Evolutionary conservation across 2,888 invertebrate species (phyloP).

Genomic region (Cheilosia variabilis): DNA sequence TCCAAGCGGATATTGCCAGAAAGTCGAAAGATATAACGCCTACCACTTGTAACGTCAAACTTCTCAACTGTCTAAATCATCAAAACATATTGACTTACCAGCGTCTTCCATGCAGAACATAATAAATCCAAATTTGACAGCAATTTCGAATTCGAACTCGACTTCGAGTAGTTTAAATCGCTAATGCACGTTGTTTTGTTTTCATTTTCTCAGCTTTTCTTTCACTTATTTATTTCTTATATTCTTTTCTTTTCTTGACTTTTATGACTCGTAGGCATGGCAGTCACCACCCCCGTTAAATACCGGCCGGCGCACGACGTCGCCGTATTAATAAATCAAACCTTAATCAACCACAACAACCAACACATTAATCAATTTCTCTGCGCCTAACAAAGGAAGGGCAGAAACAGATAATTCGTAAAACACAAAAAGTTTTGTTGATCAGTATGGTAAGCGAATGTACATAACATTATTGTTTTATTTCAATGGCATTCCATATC

Average conservation of each 20-base stretch:
- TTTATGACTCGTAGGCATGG: neutral
- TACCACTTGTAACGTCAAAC: neutral
- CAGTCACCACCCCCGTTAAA: slow-evolving; percentile 25
- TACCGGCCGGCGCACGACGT: slow-evolving; percentile 23
- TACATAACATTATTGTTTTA: neutral
- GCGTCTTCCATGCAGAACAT: neutral
- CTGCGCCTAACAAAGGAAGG: slow-evolving; percentile 31
- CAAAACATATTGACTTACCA: neutral
- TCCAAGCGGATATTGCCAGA: no score
- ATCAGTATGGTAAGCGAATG: no score
- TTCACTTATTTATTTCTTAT: slow-evolving; percentile 1
- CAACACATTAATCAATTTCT: slow-evolving; percentile 52
- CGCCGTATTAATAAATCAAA: slow-evolving; percentile 45
- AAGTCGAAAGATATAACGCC: no score
- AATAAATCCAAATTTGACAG: neutral
- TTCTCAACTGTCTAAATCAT: neutral
- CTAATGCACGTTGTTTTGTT: slow-evolving; percentile 19
- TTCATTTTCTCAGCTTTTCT: slow-evolving; percentile 25
- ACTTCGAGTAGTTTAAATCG: neutral
- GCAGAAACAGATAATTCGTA: neutral
- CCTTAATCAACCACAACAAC: slow-evolving; percentile 31
- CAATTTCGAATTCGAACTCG: slow-evolving; percentile 1
- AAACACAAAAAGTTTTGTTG: neutral
- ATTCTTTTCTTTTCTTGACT: neutral
- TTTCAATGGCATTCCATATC: slow-evolving; percentile 14